These are phyloP conservation scores for Semicossyphus pulcher DNA, from an alignment of 2,113 vertebrate species.

Conservation along the genomic window DNA sequence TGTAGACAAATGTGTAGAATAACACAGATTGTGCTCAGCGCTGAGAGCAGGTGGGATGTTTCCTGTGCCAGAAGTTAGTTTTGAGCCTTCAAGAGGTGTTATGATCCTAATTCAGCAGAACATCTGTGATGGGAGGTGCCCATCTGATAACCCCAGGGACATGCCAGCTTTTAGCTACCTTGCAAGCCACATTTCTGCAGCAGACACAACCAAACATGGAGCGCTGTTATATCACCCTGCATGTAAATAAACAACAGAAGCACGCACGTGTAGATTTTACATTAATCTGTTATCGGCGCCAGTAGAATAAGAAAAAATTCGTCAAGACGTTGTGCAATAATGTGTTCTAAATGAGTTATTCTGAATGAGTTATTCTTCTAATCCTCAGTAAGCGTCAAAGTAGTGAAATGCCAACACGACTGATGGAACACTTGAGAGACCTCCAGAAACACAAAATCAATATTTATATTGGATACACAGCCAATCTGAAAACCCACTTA, in stretches of 20 bases:
- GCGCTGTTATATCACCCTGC: conserved; percentile 5
- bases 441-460: conserved; percentile 58
- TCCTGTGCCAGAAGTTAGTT: conserved; percentile 38
- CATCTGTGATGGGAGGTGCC: conserved; percentile 73
- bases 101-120: conserved; percentile 64
- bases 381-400: conserved; percentile 12
- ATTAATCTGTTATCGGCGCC: neutral
- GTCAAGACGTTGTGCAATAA: neutral
- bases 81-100: conserved; percentile 48
- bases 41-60: conserved; percentile 24
- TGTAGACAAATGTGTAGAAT: neutral
- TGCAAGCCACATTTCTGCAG: conserved; percentile 26
- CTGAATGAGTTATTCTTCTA: conserved; percentile 21
- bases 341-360: conserved; percentile 9
- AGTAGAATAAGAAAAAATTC: neutral
- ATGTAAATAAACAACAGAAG: neutral
- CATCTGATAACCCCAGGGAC: conserved; percentile 57
- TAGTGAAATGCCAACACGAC: conserved; percentile 42
- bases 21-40: conserved; percentile 1
- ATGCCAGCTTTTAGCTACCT: conserved; percentile 42
- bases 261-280: neutral
- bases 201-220: conserved; percentile 15
- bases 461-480: conserved; percentile 58
- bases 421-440: conserved; percentile 52
- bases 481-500: conserved; percentile 59